Conservation (phyloP, 2,113 vertebrate species). For the Xenopus tropicalis region UCB_Xtro_10.0 CM004446.2:16559001-16559500, state of each 20-base stretch:
- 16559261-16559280: background rate
- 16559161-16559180: too few species aligned
- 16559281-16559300: background rate
- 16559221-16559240: background rate
- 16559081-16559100: too few species aligned
- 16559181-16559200: too few species aligned
- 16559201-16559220: too few species aligned
- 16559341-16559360: background rate
- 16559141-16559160: too few species aligned
- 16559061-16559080: too few species aligned
- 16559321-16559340: background rate
- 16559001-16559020: too few species aligned
- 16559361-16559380: background rate
- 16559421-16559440: slow-evolving; percentile 1
- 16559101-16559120: too few species aligned
- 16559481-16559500: slow-evolving; percentile 11
- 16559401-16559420: background rate
- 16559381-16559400: background rate
- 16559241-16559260: background rate
- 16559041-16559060: too few species aligned
- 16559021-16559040: too few species aligned
- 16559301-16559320: background rate
- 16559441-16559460: background rate
- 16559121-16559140: too few species aligned
- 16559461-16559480: slow-evolving; percentile 17